phyloP scores from a whole-genome alignment of 2,113 vertebrate species.

The Alligator sinensis region DNA sequence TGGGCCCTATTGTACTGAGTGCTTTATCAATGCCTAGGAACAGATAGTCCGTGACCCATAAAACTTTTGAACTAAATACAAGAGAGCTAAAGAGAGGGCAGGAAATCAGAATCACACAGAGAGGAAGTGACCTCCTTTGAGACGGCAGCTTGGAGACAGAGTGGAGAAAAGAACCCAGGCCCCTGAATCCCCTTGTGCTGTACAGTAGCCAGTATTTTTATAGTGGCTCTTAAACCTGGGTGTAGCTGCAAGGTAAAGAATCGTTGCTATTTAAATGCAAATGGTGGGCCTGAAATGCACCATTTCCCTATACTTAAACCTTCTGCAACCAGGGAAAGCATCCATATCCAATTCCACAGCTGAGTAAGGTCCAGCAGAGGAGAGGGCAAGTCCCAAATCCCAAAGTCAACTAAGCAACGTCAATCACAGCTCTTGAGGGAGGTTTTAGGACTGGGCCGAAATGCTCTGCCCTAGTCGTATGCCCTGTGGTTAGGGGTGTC shows the following conservation, averaged over 20 bases:
- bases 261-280: neutral
- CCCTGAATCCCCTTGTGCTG: too few relatives aligned
- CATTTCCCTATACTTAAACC: neutral
- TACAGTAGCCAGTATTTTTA: too few relatives aligned
- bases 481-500: too few relatives aligned
- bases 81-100: neutral
- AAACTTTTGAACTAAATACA: neutral
- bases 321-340: neutral
- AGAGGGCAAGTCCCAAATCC: too few relatives aligned
- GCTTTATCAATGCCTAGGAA: too few relatives aligned
- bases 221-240: too few relatives aligned
- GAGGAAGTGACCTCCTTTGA: neutral
- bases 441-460: too few relatives aligned
- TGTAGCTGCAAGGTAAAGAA: neutral
- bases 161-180: neutral
- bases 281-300: neutral
- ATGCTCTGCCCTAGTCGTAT: too few relatives aligned
- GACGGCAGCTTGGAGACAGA: neutral
- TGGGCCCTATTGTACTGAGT: too few relatives aligned
- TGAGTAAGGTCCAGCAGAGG: neutral
- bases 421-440: too few relatives aligned
- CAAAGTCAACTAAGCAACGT: too few relatives aligned
- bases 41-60: too few relatives aligned
- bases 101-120: neutral
- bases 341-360: neutral